phyloP scores from a whole-genome alignment of 2,113 vertebrate species.

The Eublepharis macularius region DNA sequence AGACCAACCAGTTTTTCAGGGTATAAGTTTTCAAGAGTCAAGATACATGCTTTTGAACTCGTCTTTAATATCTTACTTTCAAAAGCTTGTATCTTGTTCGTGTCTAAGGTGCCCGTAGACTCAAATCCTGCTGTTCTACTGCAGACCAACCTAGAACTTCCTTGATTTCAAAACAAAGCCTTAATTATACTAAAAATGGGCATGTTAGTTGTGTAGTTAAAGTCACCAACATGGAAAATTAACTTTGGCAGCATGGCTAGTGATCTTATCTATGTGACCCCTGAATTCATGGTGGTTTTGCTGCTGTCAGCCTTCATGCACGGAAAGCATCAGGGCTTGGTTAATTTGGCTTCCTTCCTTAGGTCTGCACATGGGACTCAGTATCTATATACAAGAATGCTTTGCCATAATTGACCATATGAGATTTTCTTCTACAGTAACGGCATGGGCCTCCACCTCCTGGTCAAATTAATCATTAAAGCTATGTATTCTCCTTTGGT shows the following conservation, averaged over 20 bases:
- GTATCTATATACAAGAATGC: conserved; percentile 9
- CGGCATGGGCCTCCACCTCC: conserved; percentile 2
- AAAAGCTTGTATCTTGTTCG: no score
- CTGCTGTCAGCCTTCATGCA: no score
- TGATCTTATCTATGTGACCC: neutral
- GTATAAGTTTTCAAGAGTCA: no score
- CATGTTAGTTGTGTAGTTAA: no score
- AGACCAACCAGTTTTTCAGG: no score
- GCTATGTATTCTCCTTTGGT: neutral
- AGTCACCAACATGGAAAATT: neutral
- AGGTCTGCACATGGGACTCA: conserved; percentile 42
- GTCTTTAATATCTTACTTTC: no score
- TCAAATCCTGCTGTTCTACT: no score
- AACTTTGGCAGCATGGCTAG: neutral
- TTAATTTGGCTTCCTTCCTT: conserved; percentile 15
- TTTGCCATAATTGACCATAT: conserved; percentile 6
- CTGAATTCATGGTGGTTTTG: neutral
- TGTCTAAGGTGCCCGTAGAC: no score
- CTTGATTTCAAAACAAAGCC: no score
- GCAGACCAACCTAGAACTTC: no score
- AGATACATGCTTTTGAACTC: no score
- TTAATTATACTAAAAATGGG: no score
- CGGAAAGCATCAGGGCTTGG: neutral
- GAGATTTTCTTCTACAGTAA: conserved; percentile 43
- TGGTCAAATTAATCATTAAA: neutral